These are phyloP conservation scores for Drosophila stalkeri DNA, from an alignment of 2,888 invertebrate genomes.

Conservation along the genomic window DNA sequence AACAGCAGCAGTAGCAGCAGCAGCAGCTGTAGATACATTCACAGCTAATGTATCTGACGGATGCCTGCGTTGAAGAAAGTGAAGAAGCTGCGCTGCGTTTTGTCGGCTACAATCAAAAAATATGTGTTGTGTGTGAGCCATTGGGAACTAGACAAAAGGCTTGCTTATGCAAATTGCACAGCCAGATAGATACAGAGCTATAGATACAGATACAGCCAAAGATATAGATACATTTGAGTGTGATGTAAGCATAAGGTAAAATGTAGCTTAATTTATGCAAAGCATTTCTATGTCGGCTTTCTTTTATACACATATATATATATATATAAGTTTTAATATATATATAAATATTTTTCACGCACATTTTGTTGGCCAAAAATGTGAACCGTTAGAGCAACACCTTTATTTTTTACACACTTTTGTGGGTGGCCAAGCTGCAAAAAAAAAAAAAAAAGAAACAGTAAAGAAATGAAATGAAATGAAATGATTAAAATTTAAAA, in stretches of 20 bases:
- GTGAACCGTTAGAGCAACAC: constrained; percentile 44
- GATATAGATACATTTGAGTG: constrained; percentile 45
- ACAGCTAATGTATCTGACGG: constrained; percentile 48
- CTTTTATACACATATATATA: constrained; percentile 47
- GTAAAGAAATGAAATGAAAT: background rate
- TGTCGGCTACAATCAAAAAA: constrained; percentile 43
- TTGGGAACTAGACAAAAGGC: constrained; percentile 67
- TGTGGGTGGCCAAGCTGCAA: constrained; percentile 64
- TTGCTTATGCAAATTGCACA: constrained; percentile 73
- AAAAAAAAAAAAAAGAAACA: background rate
- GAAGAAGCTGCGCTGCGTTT: constrained; percentile 58
- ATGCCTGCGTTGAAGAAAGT: constrained; percentile 63
- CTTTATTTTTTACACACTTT: constrained; percentile 21
- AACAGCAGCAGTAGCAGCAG: background rate
- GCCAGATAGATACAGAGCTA: constrained; percentile 20
- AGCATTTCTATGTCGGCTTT: constrained; percentile 66
- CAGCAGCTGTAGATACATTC: constrained; percentile 14
- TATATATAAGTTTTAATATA: constrained; percentile 13
- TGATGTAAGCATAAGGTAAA: constrained; percentile 65
- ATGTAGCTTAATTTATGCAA: constrained; percentile 70
- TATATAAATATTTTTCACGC: constrained; percentile 9
- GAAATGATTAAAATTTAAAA: too few relatives aligned
- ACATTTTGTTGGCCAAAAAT: constrained; percentile 10
- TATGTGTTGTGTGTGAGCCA: constrained; percentile 34
- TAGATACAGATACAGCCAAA: constrained; percentile 33